Evolutionary conservation across 2,888 invertebrate species (phyloP).

Genomic region (Melieria picta): DNA sequence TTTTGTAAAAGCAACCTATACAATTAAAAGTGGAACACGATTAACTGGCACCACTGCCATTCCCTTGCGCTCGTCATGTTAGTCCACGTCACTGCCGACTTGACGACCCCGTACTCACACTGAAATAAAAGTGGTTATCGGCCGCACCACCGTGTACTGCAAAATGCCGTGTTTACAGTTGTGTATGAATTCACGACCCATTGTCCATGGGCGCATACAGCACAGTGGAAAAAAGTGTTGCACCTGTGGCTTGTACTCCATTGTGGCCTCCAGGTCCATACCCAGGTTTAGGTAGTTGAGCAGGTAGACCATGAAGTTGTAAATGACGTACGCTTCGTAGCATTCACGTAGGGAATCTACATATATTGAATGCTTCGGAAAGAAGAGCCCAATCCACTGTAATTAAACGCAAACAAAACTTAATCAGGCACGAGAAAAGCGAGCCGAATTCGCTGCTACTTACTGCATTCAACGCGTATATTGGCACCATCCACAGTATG

Average conservation of each 20-base stretch:
- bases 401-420: constrained; percentile 28
- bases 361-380: constrained; percentile 89
- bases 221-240: constrained; percentile 92
- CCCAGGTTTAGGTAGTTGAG: constrained; percentile 89
- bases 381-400: constrained; percentile 76
- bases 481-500: constrained; percentile 98
- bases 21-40: too few species aligned
- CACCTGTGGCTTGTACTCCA: constrained; percentile 83
- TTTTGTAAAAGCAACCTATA: too few species aligned
- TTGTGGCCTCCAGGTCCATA: constrained; percentile 83
- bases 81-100: too few species aligned
- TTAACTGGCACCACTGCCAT: too few species aligned
- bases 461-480: constrained; percentile 94
- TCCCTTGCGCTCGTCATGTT: too few species aligned
- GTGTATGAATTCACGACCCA: constrained; percentile 92
- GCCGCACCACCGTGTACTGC: constrained; percentile 93
- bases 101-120: constrained; percentile 72
- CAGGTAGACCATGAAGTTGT: constrained; percentile 96
- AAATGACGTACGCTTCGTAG: constrained; percentile 97
- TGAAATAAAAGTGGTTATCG: constrained; percentile 88
- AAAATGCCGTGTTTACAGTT: constrained; percentile 96
- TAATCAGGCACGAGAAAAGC: constrained; percentile 9
- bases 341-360: constrained; percentile 94
- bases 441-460: constrained; percentile 62
- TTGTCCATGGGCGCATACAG: constrained; percentile 90